phyloP scores from a whole-genome alignment of 2,113 vertebrate genomes.

The Hypanus sabinus region DNA sequence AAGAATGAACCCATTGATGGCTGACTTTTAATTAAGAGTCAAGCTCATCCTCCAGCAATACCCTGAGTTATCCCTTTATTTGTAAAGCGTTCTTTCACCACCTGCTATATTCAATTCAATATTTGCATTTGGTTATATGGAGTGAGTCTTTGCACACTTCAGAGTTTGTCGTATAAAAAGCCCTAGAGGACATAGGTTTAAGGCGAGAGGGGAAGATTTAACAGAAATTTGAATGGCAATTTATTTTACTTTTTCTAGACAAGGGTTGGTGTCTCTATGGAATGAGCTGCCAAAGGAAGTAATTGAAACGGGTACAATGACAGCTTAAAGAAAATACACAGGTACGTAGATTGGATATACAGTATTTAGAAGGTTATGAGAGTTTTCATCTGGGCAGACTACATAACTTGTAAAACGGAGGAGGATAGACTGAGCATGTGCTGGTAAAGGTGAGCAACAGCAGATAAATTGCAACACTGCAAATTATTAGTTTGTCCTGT shows the following conservation, averaged over 20 bases:
- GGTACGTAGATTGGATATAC: too few relatives aligned
- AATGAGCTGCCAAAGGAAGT: too few relatives aligned
- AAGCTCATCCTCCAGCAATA: background rate
- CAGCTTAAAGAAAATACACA: too few relatives aligned
- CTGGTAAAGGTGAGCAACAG: background rate
- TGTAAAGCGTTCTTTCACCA: background rate
- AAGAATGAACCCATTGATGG: background rate
- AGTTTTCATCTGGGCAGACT: background rate
- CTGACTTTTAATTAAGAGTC: background rate
- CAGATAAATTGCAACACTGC: background rate
- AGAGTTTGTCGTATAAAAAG: too few relatives aligned
- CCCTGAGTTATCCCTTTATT: background rate
- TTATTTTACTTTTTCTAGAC: too few relatives aligned
- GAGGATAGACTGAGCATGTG: background rate
- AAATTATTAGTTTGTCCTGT: background rate
- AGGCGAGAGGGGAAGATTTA: too few relatives aligned
- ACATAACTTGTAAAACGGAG: background rate
- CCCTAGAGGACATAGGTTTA: too few relatives aligned
- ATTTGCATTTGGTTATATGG: background rate
- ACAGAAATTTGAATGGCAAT: too few relatives aligned
- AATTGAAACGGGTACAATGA: too few relatives aligned
- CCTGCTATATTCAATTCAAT: background rate
- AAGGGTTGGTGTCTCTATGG: too few relatives aligned
- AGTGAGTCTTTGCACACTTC: background rate
- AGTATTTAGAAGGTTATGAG: too few relatives aligned